phyloP scores from a whole-genome alignment of 2,888 invertebrate genomes.

The Eupithecia insigniata region DNA sequence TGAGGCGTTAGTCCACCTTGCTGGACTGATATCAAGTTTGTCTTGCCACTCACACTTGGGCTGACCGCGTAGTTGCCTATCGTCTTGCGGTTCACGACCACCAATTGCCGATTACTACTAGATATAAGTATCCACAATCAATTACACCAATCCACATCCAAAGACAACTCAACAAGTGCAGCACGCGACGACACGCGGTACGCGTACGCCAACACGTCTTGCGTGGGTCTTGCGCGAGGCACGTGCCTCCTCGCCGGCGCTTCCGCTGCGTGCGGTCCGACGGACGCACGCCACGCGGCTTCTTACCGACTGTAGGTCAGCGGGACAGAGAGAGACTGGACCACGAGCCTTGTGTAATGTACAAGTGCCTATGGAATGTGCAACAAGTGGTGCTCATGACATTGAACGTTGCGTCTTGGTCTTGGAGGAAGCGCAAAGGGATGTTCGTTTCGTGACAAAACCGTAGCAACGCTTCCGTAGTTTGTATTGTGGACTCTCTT shows the following conservation, averaged over 20 bases:
- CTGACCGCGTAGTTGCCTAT: background rate
- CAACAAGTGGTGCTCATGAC: conserved; percentile 10
- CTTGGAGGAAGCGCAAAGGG: background rate
- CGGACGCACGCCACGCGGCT: background rate
- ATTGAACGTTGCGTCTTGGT: background rate
- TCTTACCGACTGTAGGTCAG: conserved; percentile 5
- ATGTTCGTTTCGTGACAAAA: background rate
- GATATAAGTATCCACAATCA: background rate
- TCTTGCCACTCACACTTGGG: background rate
- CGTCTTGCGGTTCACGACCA: background rate
- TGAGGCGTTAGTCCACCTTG: background rate
- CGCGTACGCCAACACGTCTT: background rate
- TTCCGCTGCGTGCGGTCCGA: background rate
- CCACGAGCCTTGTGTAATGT: background rate
- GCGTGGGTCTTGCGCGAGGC: background rate
- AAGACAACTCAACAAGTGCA: background rate
- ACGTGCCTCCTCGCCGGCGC: background rate
- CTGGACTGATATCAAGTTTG: background rate
- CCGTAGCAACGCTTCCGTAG: background rate
- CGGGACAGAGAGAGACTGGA: background rate
- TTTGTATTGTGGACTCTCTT: background rate
- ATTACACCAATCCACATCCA: background rate
- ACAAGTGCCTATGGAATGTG: background rate
- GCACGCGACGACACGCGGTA: background rate
- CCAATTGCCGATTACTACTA: background rate